Evolutionary conservation across 2,113 vertebrate genomes (phyloP), one percentile per base, ranked within the genome.

Genomic region (Pedionomus torquatus): DNA sequence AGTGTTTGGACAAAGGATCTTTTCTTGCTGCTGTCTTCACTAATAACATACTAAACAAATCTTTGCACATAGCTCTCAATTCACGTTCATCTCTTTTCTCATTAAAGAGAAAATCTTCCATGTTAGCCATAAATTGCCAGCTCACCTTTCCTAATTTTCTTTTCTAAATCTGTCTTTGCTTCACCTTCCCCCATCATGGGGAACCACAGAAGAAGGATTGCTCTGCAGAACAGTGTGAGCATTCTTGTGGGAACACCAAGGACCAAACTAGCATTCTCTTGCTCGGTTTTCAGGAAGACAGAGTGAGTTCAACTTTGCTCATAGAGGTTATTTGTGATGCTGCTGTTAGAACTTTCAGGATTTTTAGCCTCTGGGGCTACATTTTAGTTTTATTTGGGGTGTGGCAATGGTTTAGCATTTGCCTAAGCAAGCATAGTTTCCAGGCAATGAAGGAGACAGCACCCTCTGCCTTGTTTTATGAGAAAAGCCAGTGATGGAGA

Each of bases 31-130:
- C 91, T 94, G 77, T 91, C 95, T 95, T 78, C 70, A n/a, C 93
- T 93, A 95, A 94, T 94, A 94, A 95, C 71, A 46, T 1, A 31
- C 86, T 95, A 93, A 96, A 93, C 97, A 95, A 97, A 93, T 93
- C 94, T 97, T 91, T 95, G 83, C 92, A 51, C 83, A 80, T 66
- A 77, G 69, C 81, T 89, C 81, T 76, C 89, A 33, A 94, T 89
- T 95, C 81, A 80, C 65, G 92, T 95, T 96, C 41, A 72, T 91
- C 89, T 84, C 63, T 65, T 61, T 89, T 84, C 94, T 89, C 91
- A 89, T 95, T 95, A 95, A 89, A 95, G 37, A 87, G 91, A 89
- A 95, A 94, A 85, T 89, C 81, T 95, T 95, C 89, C 83, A 83
- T 91, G 97, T 87, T 60, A 79, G 12, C 74, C 49, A 57, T 79